Evolutionary conservation across 2,113 vertebrate genomes (phyloP), one percentile per base, ranked within the genome.

Genomic region (Podarcis muralis): DNA sequence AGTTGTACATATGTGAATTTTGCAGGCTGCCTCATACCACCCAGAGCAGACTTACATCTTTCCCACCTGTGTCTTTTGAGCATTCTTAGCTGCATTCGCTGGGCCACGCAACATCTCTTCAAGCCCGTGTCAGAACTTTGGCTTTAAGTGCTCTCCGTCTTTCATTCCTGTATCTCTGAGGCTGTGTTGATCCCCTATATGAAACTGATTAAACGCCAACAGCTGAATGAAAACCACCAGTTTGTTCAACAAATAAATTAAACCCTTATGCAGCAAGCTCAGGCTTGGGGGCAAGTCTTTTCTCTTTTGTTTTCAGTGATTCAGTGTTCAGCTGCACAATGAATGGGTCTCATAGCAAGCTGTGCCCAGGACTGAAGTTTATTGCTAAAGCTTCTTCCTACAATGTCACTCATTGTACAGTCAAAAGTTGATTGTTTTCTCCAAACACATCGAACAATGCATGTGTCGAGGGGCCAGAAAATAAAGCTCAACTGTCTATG

Each of bases 221-320:
- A 71, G 65, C 66, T 87, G 81, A 89, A 40, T 79, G 65, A 87
- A 90, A 90, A 69, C 72, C 65, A 40, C 7, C 71, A 22, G 79
- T 69, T 86, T 69, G 27, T 68, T 77, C 84, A 87, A 79, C 72
- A 83, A 86, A 87, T 87, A 90, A 87, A 90, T 78, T 30, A 79
- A 62, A 83, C 48, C 81, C 27, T 90, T 83, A 78, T 83, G 75
- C 20, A 71, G 80, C 71, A 77, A n/a, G 13, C 12, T 75, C 40
- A 2, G 84, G 22, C 65, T n/a, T 37, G 43, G 72, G 74, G 35
- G 27, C 35, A 69, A 40, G 59, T 25, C 77, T 83, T 53, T 59
- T 48, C 32, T 69, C 62, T 37, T 48, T 90, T 87, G 71, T 71
- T 83, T 79, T 43, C 43, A 53, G 2, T 69, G 87, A 57, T 79